phyloP scores from a whole-genome alignment of 2,113 vertebrate genomes.

The Polyodon spathula region DNA sequence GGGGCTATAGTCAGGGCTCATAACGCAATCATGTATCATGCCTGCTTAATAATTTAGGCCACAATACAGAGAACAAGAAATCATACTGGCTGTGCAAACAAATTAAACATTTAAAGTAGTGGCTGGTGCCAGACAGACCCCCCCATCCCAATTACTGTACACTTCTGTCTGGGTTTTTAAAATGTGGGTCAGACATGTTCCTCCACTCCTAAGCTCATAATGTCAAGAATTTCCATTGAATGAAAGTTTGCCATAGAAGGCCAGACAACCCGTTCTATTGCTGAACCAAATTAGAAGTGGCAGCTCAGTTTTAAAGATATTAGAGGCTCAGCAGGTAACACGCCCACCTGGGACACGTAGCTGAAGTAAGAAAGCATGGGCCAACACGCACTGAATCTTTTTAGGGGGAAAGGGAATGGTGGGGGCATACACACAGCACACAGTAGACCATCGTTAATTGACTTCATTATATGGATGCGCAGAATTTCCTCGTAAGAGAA shows the following conservation, averaged over 20 bases:
- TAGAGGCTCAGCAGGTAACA: background rate
- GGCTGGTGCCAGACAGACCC: constrained; percentile 40
- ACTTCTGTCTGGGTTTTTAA: constrained; percentile 30
- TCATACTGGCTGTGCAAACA: constrained; percentile 27
- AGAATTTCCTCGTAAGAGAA: too few relatives aligned
- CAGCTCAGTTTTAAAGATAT: constrained; percentile 12
- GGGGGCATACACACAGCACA: too few relatives aligned
- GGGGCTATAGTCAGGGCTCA: too few relatives aligned
- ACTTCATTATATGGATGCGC: too few relatives aligned
- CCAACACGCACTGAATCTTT: too few relatives aligned
- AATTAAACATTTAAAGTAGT: constrained; percentile 52
- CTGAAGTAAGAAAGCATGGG: too few relatives aligned
- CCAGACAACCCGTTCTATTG: background rate
- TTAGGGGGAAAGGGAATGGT: too few relatives aligned
- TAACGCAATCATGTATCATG: too few relatives aligned
- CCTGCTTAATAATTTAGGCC: constrained; percentile 34
- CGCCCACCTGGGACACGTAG: too few relatives aligned
- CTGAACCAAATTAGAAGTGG: background rate
- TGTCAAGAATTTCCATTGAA: background rate
- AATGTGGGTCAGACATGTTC: constrained; percentile 47
- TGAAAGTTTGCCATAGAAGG: background rate
- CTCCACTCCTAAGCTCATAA: background rate
- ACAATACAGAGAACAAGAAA: constrained; percentile 9
- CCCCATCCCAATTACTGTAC: constrained; percentile 27
- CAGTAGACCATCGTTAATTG: too few relatives aligned